A percentile compares a stretch with the other conserved stretches of the same genome.
These are phyloP conservation scores for Aleiodes alternator DNA, from an alignment of 2,888 invertebrate species.

Conservation along the genomic window DNA sequence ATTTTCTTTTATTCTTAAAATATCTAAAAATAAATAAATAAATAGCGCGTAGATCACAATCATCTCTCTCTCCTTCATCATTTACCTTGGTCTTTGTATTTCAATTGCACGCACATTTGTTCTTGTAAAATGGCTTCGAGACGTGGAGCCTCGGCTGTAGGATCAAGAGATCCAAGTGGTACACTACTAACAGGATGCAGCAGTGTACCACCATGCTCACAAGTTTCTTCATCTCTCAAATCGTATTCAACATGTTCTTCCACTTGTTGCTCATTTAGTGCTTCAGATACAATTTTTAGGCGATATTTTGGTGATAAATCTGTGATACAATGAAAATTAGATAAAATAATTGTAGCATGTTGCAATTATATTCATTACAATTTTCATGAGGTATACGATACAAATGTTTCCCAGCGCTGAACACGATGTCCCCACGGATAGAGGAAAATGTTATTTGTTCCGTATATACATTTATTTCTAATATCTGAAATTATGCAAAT, in stretches of 20 bases:
- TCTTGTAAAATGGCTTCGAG: conserved; percentile 57
- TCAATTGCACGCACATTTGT: conserved; percentile 55
- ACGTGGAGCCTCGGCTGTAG: conserved; percentile 50
- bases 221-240: conserved; percentile 51
- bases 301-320: conserved; percentile 63
- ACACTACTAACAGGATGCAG: conserved; percentile 59
- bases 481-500: conserved; percentile 49
- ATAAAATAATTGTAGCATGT: background rate
- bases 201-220: conserved; percentile 50
- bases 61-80: background rate
- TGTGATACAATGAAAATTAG: conserved; percentile 41
- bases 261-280: conserved; percentile 53
- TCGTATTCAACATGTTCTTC: conserved; percentile 53
- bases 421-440: conserved; percentile 59
- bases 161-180: conserved; percentile 59
- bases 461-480: conserved; percentile 57
- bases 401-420: conserved; percentile 60
- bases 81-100: conserved; percentile 61
- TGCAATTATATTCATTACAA: conserved; percentile 49
- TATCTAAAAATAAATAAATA: conserved; percentile 52
- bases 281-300: conserved; percentile 53
- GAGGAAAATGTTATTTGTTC: conserved; percentile 59
- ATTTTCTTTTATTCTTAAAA: conserved; percentile 56
- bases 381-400: conserved; percentile 61
- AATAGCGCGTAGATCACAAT: background rate